A percentile compares a stretch with the other conserved stretches of the same genome.
phyloP scores from a whole-genome alignment of 2,888 invertebrate genomes.

The Drosophila nr. perissopoda region DNA sequence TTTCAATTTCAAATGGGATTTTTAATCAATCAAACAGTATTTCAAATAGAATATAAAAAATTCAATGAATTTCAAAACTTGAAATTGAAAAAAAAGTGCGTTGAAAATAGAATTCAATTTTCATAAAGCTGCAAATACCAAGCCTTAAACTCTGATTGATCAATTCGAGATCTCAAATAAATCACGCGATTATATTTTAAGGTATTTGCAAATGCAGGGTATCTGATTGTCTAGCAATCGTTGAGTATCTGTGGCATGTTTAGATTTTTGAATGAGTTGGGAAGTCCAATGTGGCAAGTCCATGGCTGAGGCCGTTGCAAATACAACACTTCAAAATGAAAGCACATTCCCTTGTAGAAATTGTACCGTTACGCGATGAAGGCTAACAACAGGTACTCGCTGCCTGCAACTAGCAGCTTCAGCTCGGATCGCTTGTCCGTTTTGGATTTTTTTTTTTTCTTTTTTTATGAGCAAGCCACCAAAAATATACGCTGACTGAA shows the following conservation, averaged over 20 bases:
- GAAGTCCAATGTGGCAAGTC: constrained; percentile 57
- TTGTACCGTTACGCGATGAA: constrained; percentile 72
- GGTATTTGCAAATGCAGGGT: neutral
- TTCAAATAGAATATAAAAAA: no score
- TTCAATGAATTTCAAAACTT: no score
- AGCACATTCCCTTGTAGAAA: constrained; percentile 81
- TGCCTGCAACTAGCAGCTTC: neutral
- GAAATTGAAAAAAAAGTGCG: neutral
- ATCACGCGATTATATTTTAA: neutral
- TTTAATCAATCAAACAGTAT: neutral
- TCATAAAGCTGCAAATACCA: no score
- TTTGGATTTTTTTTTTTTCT: constrained; percentile 55
- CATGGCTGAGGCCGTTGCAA: constrained; percentile 52
- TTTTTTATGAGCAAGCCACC: constrained; percentile 56
- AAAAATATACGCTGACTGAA: constrained; percentile 31
- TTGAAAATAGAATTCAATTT: neutral
- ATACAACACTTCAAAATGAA: constrained; percentile 79
- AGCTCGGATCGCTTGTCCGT: constrained; percentile 67
- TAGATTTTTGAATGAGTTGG: constrained; percentile 66
- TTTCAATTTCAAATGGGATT: neutral
- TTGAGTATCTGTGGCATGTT: constrained; percentile 28
- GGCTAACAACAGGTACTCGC: constrained; percentile 55
- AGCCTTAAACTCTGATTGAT: neutral
- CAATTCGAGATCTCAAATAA: neutral
- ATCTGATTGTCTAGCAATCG: neutral